These are phyloP conservation scores for Chouioia cunea DNA, from an alignment of 2,888 invertebrate species.

Conservation along the genomic window DNA sequence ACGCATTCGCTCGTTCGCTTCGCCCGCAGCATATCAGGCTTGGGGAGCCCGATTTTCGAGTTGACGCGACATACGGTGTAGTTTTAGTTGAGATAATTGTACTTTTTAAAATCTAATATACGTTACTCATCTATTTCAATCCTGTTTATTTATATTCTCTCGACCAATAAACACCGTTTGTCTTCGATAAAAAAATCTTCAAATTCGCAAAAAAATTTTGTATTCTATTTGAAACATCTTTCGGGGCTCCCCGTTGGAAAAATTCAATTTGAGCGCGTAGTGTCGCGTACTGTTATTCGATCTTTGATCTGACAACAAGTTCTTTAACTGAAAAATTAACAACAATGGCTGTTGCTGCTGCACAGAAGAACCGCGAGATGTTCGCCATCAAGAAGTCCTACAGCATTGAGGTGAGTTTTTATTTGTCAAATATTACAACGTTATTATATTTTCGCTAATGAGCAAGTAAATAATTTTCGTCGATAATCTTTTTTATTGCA, in stretches of 20 bases:
- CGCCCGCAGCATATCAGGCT: slow-evolving; percentile 62
- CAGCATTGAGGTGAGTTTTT: slow-evolving; percentile 92
- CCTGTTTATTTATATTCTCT: too few species aligned
- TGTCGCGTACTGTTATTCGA: slow-evolving; percentile 33
- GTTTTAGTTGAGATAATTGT: too few species aligned
- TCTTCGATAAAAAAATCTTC: too few species aligned
- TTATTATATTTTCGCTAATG: neutral
- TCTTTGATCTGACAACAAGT: slow-evolving; percentile 12
- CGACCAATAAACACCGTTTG: too few species aligned
- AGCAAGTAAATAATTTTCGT: too few species aligned
- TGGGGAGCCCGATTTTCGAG: slow-evolving; percentile 53
- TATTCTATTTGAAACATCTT: slow-evolving; percentile 1
- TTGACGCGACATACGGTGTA: slow-evolving; percentile 39
- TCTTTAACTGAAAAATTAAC: slow-evolving; percentile 44
- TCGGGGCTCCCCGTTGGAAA: slow-evolving; percentile 10
- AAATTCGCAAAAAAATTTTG: neutral
- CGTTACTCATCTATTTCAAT: too few species aligned
- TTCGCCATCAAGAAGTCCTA: slow-evolving; percentile 97
- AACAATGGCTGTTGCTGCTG: slow-evolving; percentile 90
- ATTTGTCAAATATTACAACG: neutral
- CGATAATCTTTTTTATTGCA: too few species aligned
- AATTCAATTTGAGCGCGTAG: neutral
- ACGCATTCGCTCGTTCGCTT: slow-evolving; percentile 68
- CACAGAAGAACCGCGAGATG: slow-evolving; percentile 95
- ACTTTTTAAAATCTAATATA: too few species aligned